Evolutionary conservation across 92 coral and sea anemone species (phyloP).

Genomic region (Parazoanthus atlanticus): DNA sequence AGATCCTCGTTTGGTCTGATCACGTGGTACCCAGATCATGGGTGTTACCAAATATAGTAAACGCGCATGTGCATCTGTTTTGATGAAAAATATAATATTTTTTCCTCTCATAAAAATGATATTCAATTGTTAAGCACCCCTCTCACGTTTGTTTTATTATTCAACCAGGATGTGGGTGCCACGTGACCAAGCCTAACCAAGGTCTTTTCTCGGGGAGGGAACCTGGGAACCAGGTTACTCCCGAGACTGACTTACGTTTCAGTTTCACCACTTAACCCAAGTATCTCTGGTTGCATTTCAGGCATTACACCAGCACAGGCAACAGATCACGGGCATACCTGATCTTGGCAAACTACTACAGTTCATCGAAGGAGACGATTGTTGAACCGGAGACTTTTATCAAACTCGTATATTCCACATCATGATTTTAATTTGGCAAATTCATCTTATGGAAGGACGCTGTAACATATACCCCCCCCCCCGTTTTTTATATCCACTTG

Average conservation of each 20-base stretch:
- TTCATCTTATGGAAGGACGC: neutral
- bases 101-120: too few relatives aligned
- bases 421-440: neutral
- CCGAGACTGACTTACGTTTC: neutral
- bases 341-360: slow-evolving; percentile 50
- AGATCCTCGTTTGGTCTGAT: too few relatives aligned
- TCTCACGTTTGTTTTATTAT: neutral
- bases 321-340: slow-evolving; percentile 46
- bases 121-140: too few relatives aligned
- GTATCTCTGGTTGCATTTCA: slow-evolving; percentile 7
- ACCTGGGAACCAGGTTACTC: neutral
- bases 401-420: neutral
- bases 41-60: too few relatives aligned
- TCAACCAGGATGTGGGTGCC: neutral
- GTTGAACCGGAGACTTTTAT: neutral
- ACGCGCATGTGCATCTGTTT: too few relatives aligned
- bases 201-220: neutral
- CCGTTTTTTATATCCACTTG: neutral
- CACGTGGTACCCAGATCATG: too few relatives aligned
- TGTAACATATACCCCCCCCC: neutral
- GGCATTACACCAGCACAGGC: slow-evolving; percentile 61
- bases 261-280: neutral
- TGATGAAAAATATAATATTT: too few relatives aligned
- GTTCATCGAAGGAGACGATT: slow-evolving; percentile 34
- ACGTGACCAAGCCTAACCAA: neutral